Percentiles rank a stretch among this genome's conserved stretches.
phyloP scores from a whole-genome alignment of 1,140 invertebrate genomes.

The Bombus superbus region DNA sequence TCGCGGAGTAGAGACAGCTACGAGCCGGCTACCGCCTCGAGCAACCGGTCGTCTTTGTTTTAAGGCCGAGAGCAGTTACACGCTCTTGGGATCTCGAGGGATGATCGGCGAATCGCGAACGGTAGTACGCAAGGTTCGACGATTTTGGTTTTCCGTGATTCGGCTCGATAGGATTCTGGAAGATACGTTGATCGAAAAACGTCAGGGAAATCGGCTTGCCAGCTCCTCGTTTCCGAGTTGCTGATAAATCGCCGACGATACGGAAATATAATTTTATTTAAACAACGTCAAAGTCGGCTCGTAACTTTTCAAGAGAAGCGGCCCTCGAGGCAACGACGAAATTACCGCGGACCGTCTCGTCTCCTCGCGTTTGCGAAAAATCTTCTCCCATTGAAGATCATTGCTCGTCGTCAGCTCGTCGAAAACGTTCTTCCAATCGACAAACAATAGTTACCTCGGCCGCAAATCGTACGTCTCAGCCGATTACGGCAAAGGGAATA shows the following conservation, averaged over 20 bases:
- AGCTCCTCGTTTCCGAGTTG: too few relatives aligned
- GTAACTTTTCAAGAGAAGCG: too few relatives aligned
- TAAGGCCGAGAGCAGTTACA: background rate
- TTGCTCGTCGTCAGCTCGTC: background rate
- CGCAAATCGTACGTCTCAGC: constrained; percentile 42
- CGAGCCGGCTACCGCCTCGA: constrained; percentile 42
- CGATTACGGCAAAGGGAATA: constrained; percentile 48
- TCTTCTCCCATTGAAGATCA: background rate
- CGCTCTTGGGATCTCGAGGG: background rate
- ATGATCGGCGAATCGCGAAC: background rate
- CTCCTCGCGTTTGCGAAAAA: too few relatives aligned
- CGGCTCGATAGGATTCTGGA: background rate
- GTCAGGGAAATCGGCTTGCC: background rate
- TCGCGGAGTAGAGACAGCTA: constrained; percentile 56
- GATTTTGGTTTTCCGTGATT: background rate
- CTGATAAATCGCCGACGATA: too few relatives aligned
- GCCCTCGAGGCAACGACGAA: too few relatives aligned
- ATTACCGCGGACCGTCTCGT: too few relatives aligned
- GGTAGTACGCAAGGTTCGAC: too few relatives aligned
- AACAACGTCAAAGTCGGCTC: too few relatives aligned
- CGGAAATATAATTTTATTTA: too few relatives aligned
- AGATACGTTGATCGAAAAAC: background rate
- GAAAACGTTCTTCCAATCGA: background rate
- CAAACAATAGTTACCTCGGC: background rate
- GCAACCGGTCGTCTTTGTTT: constrained; percentile 37